A percentile compares a stretch with the other conserved stretches of the same genome.
Conservation (phyloP, 2,113 vertebrate genomes). For the Podarcis muralis region DNA sequence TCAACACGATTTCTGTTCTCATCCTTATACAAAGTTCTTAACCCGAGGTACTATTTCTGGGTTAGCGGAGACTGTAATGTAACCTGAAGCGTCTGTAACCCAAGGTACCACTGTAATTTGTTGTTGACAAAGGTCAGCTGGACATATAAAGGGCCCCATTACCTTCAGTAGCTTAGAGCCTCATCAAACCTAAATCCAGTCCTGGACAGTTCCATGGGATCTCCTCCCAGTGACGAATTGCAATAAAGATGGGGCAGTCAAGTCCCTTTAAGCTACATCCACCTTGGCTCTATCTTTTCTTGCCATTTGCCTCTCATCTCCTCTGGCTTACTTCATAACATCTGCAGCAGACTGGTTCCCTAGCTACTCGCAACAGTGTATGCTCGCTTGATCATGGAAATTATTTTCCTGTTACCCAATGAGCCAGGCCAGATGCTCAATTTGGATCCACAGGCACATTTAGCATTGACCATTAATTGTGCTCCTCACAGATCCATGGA, state of each 20-base stretch:
- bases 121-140: too few species aligned
- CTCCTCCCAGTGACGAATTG: not conserved
- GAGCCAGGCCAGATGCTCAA: not conserved
- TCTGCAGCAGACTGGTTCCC: not conserved
- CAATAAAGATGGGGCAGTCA: not conserved
- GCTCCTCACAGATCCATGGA: not conserved
- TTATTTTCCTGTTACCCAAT: not conserved
- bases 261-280: not conserved
- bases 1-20: too few species aligned
- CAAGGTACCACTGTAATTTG: too few species aligned
- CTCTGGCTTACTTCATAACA: not conserved
- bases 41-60: too few species aligned
- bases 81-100: too few species aligned
- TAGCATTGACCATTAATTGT: not conserved
- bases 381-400: not conserved
- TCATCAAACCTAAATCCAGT: too few species aligned
- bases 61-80: too few species aligned
- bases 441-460: not conserved
- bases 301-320: not conserved
- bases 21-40: too few species aligned
- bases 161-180: too few species aligned
- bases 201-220: not conserved
- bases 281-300: not conserved
- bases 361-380: not conserved
- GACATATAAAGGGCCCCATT: too few species aligned